A percentile compares a stretch with the other conserved stretches of the same genome.
These are phyloP conservation scores for Chinchilla lanigera DNA, from an alignment of 2,113 vertebrate genomes.

Conservation along the genomic window DNA sequence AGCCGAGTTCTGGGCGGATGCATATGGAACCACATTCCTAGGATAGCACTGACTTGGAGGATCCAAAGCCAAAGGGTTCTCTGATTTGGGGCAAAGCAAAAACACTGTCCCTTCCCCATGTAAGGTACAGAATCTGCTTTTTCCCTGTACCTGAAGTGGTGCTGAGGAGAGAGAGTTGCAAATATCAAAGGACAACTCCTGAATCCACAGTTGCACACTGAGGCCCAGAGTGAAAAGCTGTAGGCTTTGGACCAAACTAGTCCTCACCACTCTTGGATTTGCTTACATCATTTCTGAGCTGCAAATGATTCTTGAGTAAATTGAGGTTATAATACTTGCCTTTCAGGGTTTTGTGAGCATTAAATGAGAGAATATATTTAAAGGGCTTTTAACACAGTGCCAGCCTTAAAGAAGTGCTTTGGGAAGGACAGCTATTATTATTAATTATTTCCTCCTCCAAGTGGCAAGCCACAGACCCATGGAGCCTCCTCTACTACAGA, in stretches of 20 bases:
- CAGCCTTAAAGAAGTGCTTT: neutral
- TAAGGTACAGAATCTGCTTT: neutral
- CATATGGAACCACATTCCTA: neutral
- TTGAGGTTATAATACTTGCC: neutral
- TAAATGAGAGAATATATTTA: slow-evolving; percentile 53
- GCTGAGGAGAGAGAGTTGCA: no score
- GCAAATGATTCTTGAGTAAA: slow-evolving; percentile 8
- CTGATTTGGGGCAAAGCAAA: neutral
- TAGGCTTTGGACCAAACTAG: neutral
- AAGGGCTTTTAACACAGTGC: neutral
- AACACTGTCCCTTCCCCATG: neutral
- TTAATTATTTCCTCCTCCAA: neutral
- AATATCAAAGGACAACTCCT: neutral
- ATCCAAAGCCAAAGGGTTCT: neutral
- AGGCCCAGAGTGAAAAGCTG: accelerated
- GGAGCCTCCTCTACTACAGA: neutral
- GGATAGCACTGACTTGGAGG: neutral
- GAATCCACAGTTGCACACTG: accelerated
- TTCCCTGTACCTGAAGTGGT: neutral
- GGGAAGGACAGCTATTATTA: neutral
- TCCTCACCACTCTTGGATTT: neutral
- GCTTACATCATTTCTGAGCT: neutral
- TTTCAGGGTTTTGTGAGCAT: slow-evolving; percentile 22
- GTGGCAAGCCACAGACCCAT: neutral
- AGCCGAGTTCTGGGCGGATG: accelerated